Conservation (phyloP, 1,140 invertebrate species). For the Diploscapter pachys region DNA sequence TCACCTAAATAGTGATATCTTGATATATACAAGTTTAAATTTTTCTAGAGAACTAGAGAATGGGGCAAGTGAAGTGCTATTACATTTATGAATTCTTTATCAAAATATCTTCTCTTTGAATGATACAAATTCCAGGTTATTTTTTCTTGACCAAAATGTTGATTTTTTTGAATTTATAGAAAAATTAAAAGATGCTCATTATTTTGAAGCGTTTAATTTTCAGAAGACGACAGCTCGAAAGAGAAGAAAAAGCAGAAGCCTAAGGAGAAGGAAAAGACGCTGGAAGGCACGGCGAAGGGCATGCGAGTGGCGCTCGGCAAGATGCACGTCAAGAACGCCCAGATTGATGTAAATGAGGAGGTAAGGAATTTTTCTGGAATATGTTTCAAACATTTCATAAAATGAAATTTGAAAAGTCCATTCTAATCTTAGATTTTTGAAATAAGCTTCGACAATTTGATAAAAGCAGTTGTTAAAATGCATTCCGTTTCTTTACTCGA, state of each 20-base stretch:
- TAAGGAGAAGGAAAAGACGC: constrained; percentile 46
- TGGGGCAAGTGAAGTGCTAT: too few species aligned
- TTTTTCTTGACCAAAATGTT: background rate
- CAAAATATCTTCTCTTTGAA: too few species aligned
- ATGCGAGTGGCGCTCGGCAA: constrained; percentile 51
- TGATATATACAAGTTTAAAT: too few species aligned
- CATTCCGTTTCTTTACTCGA: constrained; percentile 50
- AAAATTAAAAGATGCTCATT: constrained; percentile 4
- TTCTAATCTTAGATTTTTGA: too few species aligned
- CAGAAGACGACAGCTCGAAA: constrained; percentile 36
- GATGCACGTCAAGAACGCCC: constrained; percentile 50
- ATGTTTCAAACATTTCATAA: background rate
- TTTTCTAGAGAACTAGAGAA: too few species aligned
- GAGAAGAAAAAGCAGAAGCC: constrained; percentile 28
- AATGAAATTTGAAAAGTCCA: constrained; percentile 12
- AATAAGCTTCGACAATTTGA: too few species aligned
- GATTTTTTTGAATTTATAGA: background rate
- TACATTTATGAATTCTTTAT: too few species aligned
- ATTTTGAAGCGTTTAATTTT: constrained; percentile 2
- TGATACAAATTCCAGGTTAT: too few species aligned
- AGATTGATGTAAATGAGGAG: constrained; percentile 46
- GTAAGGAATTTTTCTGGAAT: constrained; percentile 4
- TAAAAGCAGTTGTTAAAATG: constrained; percentile 9
- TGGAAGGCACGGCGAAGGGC: constrained; percentile 32
- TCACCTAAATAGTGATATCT: too few species aligned